A percentile compares a stretch with the other conserved stretches of the same genome.
Evolutionary conservation across 2,888 invertebrate genomes (phyloP).

Genomic region (Hypolimnas misippus): DNA sequence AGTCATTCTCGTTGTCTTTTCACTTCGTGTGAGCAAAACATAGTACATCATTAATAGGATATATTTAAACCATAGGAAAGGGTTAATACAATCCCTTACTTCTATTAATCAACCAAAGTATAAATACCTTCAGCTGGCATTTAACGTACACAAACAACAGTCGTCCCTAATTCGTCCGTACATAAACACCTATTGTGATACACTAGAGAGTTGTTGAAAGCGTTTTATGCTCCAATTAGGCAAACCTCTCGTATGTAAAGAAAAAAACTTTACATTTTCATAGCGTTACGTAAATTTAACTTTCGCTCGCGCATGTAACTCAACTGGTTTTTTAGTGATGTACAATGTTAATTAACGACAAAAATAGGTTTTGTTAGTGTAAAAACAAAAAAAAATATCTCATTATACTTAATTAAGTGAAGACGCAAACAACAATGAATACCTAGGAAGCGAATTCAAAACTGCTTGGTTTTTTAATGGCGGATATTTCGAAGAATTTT

Average conservation of each 20-base stretch:
- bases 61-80: not conserved
- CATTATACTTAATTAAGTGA: constrained; percentile 24
- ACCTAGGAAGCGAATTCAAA: constrained; percentile 11
- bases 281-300: constrained; percentile 39
- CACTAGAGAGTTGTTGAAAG: constrained; percentile 63
- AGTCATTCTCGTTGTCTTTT: too few relatives aligned
- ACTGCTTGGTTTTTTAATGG: constrained; percentile 1
- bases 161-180: constrained; percentile 58
- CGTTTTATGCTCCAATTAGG: constrained; percentile 63
- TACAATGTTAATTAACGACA: constrained; percentile 10
- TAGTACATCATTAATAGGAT: not conserved
- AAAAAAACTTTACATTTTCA: constrained; percentile 39
- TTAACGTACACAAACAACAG: constrained; percentile 48
- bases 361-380: constrained; percentile 18
- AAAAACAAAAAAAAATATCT: constrained; percentile 15
- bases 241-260: constrained; percentile 52
- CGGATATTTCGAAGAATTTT: constrained; percentile 6
- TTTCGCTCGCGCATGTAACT: constrained; percentile 36
- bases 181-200: constrained; percentile 69
- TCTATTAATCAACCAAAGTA: constrained; percentile 31
- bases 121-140: constrained; percentile 40
- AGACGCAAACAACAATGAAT: constrained; percentile 13
- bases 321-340: constrained; percentile 26
- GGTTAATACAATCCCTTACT: constrained; percentile 32
- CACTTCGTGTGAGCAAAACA: too few relatives aligned